phyloP scores from a whole-genome alignment of 2,888 invertebrate genomes.

The Pachliopta kotzebuea region DNA sequence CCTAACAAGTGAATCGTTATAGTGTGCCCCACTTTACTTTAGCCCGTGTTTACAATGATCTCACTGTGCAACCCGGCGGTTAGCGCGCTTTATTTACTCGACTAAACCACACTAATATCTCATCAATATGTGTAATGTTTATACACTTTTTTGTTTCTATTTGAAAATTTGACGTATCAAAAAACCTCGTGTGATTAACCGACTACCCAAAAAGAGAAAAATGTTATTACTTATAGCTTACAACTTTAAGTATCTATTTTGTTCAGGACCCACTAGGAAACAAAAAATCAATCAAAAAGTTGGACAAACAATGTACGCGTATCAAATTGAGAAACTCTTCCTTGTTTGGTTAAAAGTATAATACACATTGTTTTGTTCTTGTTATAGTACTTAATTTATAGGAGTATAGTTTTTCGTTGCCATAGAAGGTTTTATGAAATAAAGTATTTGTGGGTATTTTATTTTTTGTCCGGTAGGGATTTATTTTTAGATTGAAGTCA shows the following conservation, averaged over 20 bases:
- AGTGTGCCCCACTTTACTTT: conserved; percentile 53
- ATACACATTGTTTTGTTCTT: background rate
- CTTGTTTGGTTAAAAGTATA: background rate
- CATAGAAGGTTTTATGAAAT: too few relatives aligned
- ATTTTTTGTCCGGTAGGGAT: background rate
- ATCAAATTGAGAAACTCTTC: background rate
- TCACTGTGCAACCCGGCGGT: conserved; percentile 43
- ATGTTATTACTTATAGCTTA: too few relatives aligned
- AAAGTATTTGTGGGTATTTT: too few relatives aligned
- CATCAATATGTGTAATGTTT: conserved; percentile 18
- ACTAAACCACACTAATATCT: conserved; percentile 20
- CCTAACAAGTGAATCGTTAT: conserved; percentile 62
- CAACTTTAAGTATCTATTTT: too few relatives aligned
- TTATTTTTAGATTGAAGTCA: background rate
- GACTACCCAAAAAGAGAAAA: too few relatives aligned
- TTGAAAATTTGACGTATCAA: background rate
- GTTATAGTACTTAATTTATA: background rate
- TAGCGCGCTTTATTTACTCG: conserved; percentile 34
- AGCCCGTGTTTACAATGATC: conserved; percentile 43
- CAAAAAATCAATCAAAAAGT: too few relatives aligned
- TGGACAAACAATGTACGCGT: background rate
- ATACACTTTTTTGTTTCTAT: conserved; percentile 1
- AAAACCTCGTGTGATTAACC: too few relatives aligned
- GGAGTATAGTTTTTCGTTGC: background rate
- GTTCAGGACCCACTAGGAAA: too few relatives aligned